Base-by-base conservation (phyloP, 2,113 vertebrate genomes). In the Sander vitreus region DNA sequence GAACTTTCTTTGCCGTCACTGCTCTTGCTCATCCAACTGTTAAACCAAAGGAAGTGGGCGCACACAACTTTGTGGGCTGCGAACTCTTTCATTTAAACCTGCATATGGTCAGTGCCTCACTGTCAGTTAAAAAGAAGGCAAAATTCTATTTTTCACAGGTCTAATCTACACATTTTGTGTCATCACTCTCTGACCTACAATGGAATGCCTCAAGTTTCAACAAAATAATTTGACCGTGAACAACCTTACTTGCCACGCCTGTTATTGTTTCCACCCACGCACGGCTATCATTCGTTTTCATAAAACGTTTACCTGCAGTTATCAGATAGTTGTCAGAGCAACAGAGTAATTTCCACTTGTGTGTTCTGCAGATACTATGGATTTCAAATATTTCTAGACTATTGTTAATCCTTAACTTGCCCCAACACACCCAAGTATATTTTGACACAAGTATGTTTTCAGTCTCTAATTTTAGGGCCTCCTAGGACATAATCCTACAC, bases 1-100 rank as follows among this genome's bases (percentile, higher is more conserved):
- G 19, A 79, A 65, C 69, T 80, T 67, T 70, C 39, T 63, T 54
- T 80, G 23, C 27, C 2, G 2, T 75, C 21, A 63, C 53, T 68
- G 39, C 76, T 58, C 77, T 73, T 14, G 10, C 50, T 89, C 78
- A 74, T 85, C 59, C 71, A 85, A 87, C 83, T 91, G 89, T 91
- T 73, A 90, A 91, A 92, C 86, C 84, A 89, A 73, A 93, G 83
- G 91, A 91, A 90, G 84, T 89, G 80, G 84, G 68, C 84, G 76
- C 74, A 79, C 58, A 60, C 70, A 50, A 12, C 57, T 39, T 12
- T 82, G 67, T 59, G 68, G 66, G 50, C 50, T 33, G 69, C 33
- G 2, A 39, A 54, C 68, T 65, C 39, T 69, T 58, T 21, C 16
- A 62, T 73, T 59, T 54, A 65, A 51, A 11, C n/a, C 60, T 63